These are phyloP conservation scores for Drosophila hawaiiensis DNA, from an alignment of 2,888 invertebrate species.

Conservation along the genomic window DNA sequence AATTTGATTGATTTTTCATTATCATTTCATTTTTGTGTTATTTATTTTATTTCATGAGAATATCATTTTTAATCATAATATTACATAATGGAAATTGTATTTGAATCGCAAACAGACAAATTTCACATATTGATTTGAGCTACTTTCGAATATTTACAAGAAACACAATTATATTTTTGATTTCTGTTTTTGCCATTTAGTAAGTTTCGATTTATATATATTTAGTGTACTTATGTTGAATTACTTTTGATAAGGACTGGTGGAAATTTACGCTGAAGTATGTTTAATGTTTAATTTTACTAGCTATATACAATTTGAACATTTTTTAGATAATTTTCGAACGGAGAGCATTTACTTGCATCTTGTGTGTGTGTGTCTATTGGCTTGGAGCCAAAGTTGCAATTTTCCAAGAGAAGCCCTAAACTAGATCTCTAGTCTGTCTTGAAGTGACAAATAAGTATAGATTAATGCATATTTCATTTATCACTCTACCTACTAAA, in stretches of 20 bases:
- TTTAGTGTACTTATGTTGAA: conserved; percentile 30
- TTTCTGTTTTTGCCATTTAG: conserved; percentile 26
- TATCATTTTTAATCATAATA: conserved; percentile 43
- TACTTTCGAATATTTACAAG: conserved; percentile 68
- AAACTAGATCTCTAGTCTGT: conserved; percentile 21
- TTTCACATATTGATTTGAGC: conserved; percentile 46
- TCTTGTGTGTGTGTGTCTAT: background rate
- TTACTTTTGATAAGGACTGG: conserved; percentile 51
- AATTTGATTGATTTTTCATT: conserved; percentile 47
- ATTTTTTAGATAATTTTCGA: conserved; percentile 27
- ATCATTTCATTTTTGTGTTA: conserved; percentile 25
- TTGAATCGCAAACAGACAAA: conserved; percentile 65
- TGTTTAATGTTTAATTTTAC: conserved; percentile 56
- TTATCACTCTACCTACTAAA: conserved; percentile 38
- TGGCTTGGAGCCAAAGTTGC: conserved; percentile 65
- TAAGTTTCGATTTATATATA: conserved; percentile 25
- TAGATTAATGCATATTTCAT: conserved; percentile 26
- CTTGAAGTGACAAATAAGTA: conserved; percentile 8
- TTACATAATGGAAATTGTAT: conserved; percentile 62
- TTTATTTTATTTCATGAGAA: conserved; percentile 53
- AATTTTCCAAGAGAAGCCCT: conserved; percentile 37
- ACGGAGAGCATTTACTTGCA: conserved; percentile 30
- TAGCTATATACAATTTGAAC: conserved; percentile 66
- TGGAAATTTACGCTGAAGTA: conserved; percentile 51
- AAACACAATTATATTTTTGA: conserved; percentile 42